Evolutionary conservation across 2,797 vertebrate species (phyloP).

Genomic region (Paratrypauchen microcephalus): DNA sequence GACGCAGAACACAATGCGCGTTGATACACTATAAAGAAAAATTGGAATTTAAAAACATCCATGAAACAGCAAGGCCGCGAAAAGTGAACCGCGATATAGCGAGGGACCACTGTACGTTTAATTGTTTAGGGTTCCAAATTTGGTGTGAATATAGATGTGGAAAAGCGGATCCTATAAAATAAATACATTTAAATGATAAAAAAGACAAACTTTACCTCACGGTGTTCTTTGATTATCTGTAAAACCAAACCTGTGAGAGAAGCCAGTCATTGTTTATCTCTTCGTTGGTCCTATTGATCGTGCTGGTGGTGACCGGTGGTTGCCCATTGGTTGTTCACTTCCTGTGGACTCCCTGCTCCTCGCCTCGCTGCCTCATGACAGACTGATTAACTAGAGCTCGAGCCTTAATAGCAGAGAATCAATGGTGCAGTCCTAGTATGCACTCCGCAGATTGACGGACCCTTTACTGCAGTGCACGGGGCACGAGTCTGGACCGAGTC

Average conservation of each 20-base stretch:
- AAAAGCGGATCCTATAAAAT: too few relatives aligned
- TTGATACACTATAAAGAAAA: too few relatives aligned
- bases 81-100: too few relatives aligned
- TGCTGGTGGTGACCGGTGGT: slow-evolving; percentile 10
- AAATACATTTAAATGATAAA: too few relatives aligned
- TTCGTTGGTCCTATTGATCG: not conserved
- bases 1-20: too few relatives aligned
- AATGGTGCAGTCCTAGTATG: slow-evolving; percentile 42
- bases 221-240: slow-evolving; percentile 18
- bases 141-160: too few relatives aligned
- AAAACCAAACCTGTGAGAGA: not conserved
- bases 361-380: slow-evolving; percentile 43
- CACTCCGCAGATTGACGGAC: slow-evolving; percentile 44
- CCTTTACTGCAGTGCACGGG: slow-evolving; percentile 26
- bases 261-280: not conserved
- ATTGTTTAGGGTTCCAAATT: not conserved
- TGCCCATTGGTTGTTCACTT: slow-evolving; percentile 12
- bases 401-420: slow-evolving; percentile 58
- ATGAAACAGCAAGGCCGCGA: too few relatives aligned
- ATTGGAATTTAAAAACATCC: too few relatives aligned
- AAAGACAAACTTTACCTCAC: slow-evolving; percentile 9
- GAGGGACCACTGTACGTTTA: too few relatives aligned
- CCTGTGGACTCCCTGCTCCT: slow-evolving; percentile 28
- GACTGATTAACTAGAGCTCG: slow-evolving; percentile 62
- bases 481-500: slow-evolving; percentile 29